Evolutionary conservation across 2,888 invertebrate species (phyloP).

Genomic region (Chloroclysta siterata): DNA sequence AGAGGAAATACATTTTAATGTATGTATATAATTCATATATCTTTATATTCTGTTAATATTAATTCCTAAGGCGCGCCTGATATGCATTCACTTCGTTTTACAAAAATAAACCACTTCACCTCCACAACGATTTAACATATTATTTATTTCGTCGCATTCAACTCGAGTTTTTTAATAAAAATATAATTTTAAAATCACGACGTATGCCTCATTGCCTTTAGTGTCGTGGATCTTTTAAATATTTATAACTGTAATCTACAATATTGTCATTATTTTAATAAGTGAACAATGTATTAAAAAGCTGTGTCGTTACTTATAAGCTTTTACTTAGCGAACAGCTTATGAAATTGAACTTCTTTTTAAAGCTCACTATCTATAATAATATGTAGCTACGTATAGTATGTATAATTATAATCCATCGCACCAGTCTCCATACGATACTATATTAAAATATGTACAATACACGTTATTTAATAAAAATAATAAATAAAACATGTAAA

Average conservation of each 20-base stretch:
- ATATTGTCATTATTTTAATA: constrained; percentile 68
- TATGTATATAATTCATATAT: constrained; percentile 41
- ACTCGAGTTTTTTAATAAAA: constrained; percentile 16
- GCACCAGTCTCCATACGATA: constrained; percentile 68
- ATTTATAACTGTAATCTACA: constrained; percentile 46
- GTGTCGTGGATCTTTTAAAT: constrained; percentile 28
- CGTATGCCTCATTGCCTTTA: constrained; percentile 39
- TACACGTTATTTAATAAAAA: constrained; percentile 48
- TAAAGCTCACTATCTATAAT: constrained; percentile 38
- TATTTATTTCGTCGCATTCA: constrained; percentile 21
- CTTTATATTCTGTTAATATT: constrained; percentile 40
- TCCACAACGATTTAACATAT: constrained; percentile 34
- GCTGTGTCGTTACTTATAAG: constrained; percentile 47
- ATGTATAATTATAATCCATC: constrained; percentile 50
- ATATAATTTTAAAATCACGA: constrained; percentile 37
- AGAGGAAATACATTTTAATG: constrained; percentile 32
- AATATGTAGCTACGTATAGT: constrained; percentile 36
- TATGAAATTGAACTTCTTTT: constrained; percentile 33
- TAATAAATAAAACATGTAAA: constrained; percentile 44
- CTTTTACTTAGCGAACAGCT: constrained; percentile 36
- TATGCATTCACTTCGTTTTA: constrained; percentile 77
- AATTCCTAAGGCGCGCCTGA: constrained; percentile 77
- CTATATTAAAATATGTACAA: constrained; percentile 55
- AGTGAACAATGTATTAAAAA: constrained; percentile 51
- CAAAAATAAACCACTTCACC: constrained; percentile 80